phyloP scores from a whole-genome alignment of 1,140 invertebrate genomes.

The Neuroterus valhalla region DNA sequence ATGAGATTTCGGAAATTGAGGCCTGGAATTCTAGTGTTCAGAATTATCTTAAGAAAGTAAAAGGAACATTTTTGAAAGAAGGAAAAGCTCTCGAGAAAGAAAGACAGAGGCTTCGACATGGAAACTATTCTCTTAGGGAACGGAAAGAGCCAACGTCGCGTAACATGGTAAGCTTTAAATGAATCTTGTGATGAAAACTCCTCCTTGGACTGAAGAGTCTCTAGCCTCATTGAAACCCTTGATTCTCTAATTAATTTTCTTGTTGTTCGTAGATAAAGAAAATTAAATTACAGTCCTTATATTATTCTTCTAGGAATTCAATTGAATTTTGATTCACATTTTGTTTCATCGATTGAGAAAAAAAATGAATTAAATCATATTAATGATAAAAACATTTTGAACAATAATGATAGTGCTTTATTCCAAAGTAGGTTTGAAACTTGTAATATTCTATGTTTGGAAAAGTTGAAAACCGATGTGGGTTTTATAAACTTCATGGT shows the following conservation, averaged over 20 bases:
- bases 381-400: no score
- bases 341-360: no score
- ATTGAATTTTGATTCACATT: no score
- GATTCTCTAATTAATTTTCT: constrained; percentile 3
- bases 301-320: no score
- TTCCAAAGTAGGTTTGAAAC: no score
- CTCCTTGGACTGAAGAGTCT: neutral
- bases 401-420: no score
- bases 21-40: constrained; percentile 6
- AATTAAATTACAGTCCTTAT: neutral
- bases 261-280: no score
- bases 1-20: constrained; percentile 7
- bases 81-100: constrained; percentile 12
- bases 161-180: constrained; percentile 23
- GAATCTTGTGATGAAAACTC: constrained; percentile 23
- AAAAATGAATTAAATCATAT: no score
- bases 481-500: no score
- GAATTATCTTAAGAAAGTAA: constrained; percentile 6
- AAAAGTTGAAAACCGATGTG: no score
- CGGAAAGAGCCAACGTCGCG: constrained; percentile 12
- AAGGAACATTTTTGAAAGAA: neutral
- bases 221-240: neutral
- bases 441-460: no score
- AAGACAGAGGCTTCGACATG: neutral
- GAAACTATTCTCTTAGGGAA: constrained; percentile 13